These are phyloP conservation scores for Keiferia lycopersicella DNA, from an alignment of 2,888 invertebrate species.

Conservation along the genomic window DNA sequence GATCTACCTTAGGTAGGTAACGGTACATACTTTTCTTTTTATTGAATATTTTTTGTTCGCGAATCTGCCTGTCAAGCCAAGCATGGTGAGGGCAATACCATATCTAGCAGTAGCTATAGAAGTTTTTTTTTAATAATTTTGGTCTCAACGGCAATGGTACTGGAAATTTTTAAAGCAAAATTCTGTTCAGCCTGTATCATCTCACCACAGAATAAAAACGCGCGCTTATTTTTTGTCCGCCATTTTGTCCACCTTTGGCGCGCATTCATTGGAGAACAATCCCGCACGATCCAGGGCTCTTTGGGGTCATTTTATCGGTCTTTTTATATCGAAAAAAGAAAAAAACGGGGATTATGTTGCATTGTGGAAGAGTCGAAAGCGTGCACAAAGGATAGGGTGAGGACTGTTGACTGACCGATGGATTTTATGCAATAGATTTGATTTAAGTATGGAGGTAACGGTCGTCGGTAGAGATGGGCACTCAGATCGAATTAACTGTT, in stretches of 20 bases:
- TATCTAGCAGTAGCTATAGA: too few relatives aligned
- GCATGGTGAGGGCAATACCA: too few relatives aligned
- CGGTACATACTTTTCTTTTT: too few relatives aligned
- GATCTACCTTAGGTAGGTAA: too few relatives aligned
- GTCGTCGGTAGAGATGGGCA: slow-evolving; percentile 36
- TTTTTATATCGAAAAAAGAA: slow-evolving; percentile 20
- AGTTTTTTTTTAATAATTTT: too few relatives aligned
- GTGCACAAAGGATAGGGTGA: slow-evolving; percentile 53
- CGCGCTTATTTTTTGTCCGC: slow-evolving; percentile 31
- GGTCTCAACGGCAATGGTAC: too few relatives aligned
- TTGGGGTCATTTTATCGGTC: slow-evolving; percentile 76
- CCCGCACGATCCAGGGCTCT: slow-evolving; percentile 62
- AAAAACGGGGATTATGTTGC: slow-evolving; percentile 66
- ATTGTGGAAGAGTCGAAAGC: slow-evolving; percentile 73
- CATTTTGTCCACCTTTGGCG: slow-evolving; percentile 53
- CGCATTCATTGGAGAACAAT: slow-evolving; percentile 46
- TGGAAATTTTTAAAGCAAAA: not conserved
- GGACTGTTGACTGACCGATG: slow-evolving; percentile 71
- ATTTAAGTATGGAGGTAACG: not conserved
- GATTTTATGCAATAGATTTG: slow-evolving; percentile 51
- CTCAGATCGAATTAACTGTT: too few relatives aligned
- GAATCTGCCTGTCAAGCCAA: too few relatives aligned
- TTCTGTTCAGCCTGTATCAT: slow-evolving; percentile 4
- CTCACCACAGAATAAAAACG: slow-evolving; percentile 10
- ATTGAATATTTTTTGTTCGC: too few relatives aligned